Conservation (phyloP, 2,113 vertebrate species). For the Chloroceryle aenea region DNA sequence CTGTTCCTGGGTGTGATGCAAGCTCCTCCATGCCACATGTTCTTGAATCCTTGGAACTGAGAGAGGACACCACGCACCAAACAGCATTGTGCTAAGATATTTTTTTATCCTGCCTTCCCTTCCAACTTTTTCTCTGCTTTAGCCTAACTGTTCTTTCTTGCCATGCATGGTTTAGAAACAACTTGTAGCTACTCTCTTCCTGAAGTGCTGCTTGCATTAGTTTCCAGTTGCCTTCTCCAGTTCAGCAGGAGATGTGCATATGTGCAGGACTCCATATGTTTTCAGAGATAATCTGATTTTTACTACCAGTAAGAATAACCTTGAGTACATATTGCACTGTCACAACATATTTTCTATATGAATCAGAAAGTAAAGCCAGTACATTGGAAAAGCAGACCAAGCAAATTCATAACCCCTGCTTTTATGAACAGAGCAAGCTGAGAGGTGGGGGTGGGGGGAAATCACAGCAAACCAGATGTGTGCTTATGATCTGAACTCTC, state of each 20-base stretch:
- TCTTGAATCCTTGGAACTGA: neutral
- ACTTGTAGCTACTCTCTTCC: neutral
- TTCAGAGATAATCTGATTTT: constrained; percentile 59
- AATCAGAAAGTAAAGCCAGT: constrained; percentile 39
- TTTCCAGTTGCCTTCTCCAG: neutral
- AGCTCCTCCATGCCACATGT: neutral
- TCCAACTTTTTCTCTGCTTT: neutral
- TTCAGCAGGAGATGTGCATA: neutral
- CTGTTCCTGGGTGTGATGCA: neutral
- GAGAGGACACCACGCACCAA: neutral
- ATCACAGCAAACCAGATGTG: constrained; percentile 42
- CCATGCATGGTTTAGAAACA: neutral
- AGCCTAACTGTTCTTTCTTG: neutral
- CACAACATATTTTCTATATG: constrained; percentile 46
- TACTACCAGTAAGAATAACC: constrained; percentile 69
- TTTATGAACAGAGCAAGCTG: constrained; percentile 32
- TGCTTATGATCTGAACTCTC: neutral
- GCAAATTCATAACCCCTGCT: constrained; percentile 22
- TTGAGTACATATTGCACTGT: constrained; percentile 59
- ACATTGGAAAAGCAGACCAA: constrained; percentile 19
- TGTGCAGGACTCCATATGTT: constrained; percentile 31
- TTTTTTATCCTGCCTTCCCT: neutral
- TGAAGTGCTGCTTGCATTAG: neutral
- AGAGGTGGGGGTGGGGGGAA: neutral
- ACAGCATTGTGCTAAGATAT: neutral